Base-by-base conservation (phyloP, 2,888 invertebrate species). In the Athalia cordata region DNA sequence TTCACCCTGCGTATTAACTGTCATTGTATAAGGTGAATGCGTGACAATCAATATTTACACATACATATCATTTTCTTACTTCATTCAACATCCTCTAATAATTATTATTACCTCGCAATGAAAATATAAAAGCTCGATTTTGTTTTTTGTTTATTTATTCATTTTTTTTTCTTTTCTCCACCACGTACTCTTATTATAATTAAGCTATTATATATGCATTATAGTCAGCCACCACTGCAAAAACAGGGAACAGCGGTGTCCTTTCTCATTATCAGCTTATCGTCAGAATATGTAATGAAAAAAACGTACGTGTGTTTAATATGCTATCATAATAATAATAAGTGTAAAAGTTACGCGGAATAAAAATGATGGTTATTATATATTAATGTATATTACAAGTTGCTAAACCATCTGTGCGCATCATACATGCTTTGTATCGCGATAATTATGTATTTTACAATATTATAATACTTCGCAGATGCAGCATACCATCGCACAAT, bases 111-210 rank as follows among this genome's bases (percentile, higher is more conserved):
- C 9, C 62, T 74, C 64, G 74, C 78, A 55, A 64, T 74, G 72
- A 74, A 78, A 78, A 78, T 78, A 78, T 78, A 78, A 64, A 78
- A 78, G 78, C 78, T 78, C 72, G 78, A 62, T 47, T 72, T 74
- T 72, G 29, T 29, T 29, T 29, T 29, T 29, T 29, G 29, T 29
- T 29, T 29, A 29, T 29, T 29, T 2, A 29, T 29, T 29, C 29
- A 29, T 29, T 29, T 29, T 29, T n/a, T 29, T 29, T 29, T 29
- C 29, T 29, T 29, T 29, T n/a, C n/a, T n/a, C n/a, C 29, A 2
- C 29, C 29, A 29, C 29, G 29, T 29, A 29, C 29, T 29, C 29
- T 29, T 29, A 29, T 29, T 59, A n/a, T n/a, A 11, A 13, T 74
- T 74, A 55, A 62, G 29, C 49, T 64, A 49, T 64, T 75, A 61